Evolutionary conservation across 2,888 invertebrate genomes (phyloP).

Genomic region (Pomacea canaliculata): DNA sequence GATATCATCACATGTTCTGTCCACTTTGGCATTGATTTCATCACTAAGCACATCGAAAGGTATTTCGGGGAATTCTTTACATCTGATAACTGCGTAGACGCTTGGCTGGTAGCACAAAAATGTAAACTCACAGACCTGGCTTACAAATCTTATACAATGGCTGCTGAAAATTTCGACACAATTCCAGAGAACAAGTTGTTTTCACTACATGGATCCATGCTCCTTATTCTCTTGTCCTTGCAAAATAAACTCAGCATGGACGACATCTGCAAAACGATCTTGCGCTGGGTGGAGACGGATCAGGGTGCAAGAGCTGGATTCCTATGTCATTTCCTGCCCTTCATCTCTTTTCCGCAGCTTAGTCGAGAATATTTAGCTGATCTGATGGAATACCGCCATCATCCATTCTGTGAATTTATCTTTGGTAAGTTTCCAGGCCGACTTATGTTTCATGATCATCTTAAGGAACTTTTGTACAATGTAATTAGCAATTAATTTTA

Average conservation of each 20-base stretch:
- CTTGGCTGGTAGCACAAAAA: no score
- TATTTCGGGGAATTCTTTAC: no score
- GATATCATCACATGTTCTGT: no score
- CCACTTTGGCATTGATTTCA: no score
- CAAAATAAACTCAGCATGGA: slow-evolving; percentile 17
- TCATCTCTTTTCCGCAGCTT: slow-evolving; percentile 23
- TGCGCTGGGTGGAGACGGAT: slow-evolving; percentile 24
- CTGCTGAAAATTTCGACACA: background rate
- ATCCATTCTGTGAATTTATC: background rate
- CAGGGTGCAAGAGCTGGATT: background rate
- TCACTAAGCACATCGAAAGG: no score
- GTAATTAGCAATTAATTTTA: no score
- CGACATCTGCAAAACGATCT: slow-evolving; percentile 3
- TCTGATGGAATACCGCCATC: slow-evolving; percentile 3
- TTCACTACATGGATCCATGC: slow-evolving; percentile 10
- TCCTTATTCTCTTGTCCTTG: background rate
- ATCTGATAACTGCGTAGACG: no score
- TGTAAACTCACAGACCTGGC: background rate
- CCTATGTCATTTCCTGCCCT: slow-evolving; percentile 16
- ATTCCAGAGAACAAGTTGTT: slow-evolving; percentile 10
- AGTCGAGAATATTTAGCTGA: slow-evolving; percentile 14
- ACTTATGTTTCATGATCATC: background rate
- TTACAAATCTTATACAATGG: background rate
- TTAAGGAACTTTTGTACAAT: no score
- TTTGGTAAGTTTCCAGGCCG: background rate